A percentile compares a stretch with the other conserved stretches of the same genome.
phyloP scores from a whole-genome alignment of 2,888 invertebrate genomes.

The Netelia melanura region DNA sequence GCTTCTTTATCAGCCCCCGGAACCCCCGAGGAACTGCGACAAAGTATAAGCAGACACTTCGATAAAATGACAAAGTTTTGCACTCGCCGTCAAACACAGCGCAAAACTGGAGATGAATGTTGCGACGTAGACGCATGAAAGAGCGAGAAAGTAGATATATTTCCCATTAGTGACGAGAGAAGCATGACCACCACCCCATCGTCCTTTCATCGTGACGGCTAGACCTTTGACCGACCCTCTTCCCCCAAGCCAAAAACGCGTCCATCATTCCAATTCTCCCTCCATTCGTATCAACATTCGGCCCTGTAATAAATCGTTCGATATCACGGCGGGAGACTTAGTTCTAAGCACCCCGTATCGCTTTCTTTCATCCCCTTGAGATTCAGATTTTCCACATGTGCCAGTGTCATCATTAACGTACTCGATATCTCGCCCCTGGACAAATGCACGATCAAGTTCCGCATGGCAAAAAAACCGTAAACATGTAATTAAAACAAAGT shows the following conservation, averaged over 20 bases:
- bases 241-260: conserved; percentile 2
- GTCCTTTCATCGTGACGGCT: conserved; percentile 37
- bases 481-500: not conserved
- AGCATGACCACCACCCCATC: conserved; percentile 10
- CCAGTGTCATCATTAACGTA: conserved; percentile 22
- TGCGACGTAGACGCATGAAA: conserved; percentile 45
- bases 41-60: conserved; percentile 52
- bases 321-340: conserved; percentile 18
- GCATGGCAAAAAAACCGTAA: too few relatives aligned
- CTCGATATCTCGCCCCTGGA: not conserved
- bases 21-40: conserved; percentile 2
- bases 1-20: conserved; percentile 28
- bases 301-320: conserved; percentile 33
- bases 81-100: conserved; percentile 59
- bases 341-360: not conserved
- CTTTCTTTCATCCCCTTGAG: conserved; percentile 26
- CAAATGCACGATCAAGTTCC: not conserved
- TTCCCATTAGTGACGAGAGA: conserved; percentile 47
- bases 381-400: conserved; percentile 34
- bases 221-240: conserved; percentile 33
- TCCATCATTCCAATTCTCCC: conserved; percentile 4
- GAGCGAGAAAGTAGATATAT: conserved; percentile 2
- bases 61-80: conserved; percentile 70
- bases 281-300: conserved; percentile 22
- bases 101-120: conserved; percentile 62